Evolutionary conservation across 2,888 invertebrate species (phyloP).

Genomic region (Plebejus argus): DNA sequence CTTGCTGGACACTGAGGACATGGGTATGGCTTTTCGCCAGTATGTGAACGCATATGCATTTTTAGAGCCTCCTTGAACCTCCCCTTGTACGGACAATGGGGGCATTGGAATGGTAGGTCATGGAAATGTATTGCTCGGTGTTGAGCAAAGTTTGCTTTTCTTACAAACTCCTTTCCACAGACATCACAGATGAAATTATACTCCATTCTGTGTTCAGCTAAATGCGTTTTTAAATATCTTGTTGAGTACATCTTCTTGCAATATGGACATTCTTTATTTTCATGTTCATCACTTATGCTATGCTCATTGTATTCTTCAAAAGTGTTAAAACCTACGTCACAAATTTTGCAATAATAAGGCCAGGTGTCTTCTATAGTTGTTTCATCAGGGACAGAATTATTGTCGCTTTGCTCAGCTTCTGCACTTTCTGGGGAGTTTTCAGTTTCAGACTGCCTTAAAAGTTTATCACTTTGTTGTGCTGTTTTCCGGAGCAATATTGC

Average conservation of each 20-base stretch:
- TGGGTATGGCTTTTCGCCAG: constrained; percentile 70
- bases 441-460: constrained; percentile 49
- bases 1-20: constrained; percentile 63
- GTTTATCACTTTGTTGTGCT: constrained; percentile 59
- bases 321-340: constrained; percentile 55
- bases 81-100: constrained; percentile 67
- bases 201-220: constrained; percentile 54
- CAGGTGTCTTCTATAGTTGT: constrained; percentile 41
- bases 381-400: constrained; percentile 40
- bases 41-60: constrained; percentile 71
- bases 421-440: constrained; percentile 37
- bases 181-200: constrained; percentile 64
- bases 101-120: constrained; percentile 63
- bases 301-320: constrained; percentile 50
- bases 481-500: constrained; percentile 67
- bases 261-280: constrained; percentile 57
- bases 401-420: constrained; percentile 33
- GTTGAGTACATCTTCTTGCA: constrained; percentile 62
- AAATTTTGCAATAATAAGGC: constrained; percentile 54
- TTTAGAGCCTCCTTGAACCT: constrained; percentile 65
- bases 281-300: constrained; percentile 59
- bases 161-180: constrained; percentile 64
- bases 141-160: constrained; percentile 58
- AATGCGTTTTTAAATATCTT: constrained; percentile 61
- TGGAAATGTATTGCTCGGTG: constrained; percentile 68